Evolutionary conservation across 1,140 invertebrate genomes (phyloP).

Genomic region (Pomacea maculata): DNA sequence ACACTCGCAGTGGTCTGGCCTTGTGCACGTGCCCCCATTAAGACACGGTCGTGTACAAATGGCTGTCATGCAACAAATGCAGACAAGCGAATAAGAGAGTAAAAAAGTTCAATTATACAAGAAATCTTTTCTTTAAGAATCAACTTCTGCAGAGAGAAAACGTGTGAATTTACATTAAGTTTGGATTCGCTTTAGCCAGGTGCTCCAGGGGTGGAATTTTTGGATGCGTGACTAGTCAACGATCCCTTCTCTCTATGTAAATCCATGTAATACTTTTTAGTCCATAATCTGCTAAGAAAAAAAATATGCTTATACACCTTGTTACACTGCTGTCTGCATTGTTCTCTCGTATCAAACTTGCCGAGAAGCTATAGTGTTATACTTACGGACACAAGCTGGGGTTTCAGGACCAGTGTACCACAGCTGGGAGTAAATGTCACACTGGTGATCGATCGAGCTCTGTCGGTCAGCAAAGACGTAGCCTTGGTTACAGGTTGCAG

Average conservation of each 20-base stretch:
- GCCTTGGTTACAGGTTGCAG: constrained; percentile 34
- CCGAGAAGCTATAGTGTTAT: not conserved
- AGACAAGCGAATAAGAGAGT: not conserved
- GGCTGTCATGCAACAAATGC: constrained; percentile 67
- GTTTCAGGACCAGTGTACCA: constrained; percentile 32
- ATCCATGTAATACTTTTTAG: too few relatives aligned
- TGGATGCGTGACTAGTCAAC: too few relatives aligned
- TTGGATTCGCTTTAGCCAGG: not conserved
- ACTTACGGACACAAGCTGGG: constrained; percentile 39
- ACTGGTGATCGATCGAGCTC: constrained; percentile 26
- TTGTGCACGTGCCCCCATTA: constrained; percentile 81
- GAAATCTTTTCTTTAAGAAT: not conserved
- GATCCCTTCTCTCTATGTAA: too few relatives aligned
- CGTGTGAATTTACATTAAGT: not conserved
- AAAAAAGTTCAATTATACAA: not conserved
- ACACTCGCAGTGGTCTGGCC: constrained; percentile 78
- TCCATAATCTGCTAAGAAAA: too few relatives aligned
- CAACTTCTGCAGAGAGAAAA: not conserved
- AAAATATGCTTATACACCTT: too few relatives aligned
- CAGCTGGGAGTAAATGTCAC: constrained; percentile 31
- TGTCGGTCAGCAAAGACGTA: constrained; percentile 34
- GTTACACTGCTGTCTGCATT: too few relatives aligned
- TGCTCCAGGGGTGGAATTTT: too few relatives aligned
- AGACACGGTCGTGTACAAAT: constrained; percentile 78
- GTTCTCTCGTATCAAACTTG: not conserved